A percentile compares a stretch with the other conserved stretches of the same genome.
Evolutionary conservation across 2,113 vertebrate genomes (phyloP).

Genomic region (Oreocharis arfaki): DNA sequence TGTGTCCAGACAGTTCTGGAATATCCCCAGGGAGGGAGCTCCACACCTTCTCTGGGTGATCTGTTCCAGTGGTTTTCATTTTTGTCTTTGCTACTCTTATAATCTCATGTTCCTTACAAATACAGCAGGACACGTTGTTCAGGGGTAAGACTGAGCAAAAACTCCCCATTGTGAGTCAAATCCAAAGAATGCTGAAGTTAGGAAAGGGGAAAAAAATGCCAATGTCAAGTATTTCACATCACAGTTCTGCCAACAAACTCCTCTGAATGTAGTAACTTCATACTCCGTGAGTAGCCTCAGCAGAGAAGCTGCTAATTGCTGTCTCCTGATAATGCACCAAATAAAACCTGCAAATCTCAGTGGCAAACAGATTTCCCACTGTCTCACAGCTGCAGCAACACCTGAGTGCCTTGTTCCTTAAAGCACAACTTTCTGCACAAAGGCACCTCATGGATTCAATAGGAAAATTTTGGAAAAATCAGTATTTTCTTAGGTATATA

Average conservation of each 20-base stretch:
- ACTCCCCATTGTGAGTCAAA: background rate
- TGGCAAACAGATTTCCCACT: background rate
- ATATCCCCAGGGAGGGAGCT: background rate
- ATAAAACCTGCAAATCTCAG: background rate
- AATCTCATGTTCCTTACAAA: background rate
- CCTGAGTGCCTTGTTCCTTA: background rate
- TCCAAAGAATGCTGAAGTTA: background rate
- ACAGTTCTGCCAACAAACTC: conserved; percentile 71
- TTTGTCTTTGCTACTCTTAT: background rate
- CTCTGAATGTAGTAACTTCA: background rate
- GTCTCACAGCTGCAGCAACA: background rate
- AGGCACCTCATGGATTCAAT: background rate
- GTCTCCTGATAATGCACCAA: background rate
- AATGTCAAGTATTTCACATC: conserved; percentile 25
- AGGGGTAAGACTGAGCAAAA: background rate
- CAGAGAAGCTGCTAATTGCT: background rate
- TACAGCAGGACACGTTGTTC: background rate
- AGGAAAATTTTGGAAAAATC: background rate
- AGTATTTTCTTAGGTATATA: background rate
- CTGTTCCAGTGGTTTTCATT: background rate
- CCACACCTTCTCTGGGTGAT: background rate
- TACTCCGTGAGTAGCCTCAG: background rate
- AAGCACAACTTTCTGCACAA: background rate
- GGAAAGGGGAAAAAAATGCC: background rate
- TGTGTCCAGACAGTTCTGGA: background rate